Conservation (phyloP, 2,888 invertebrate genomes). For the Caenorhabditis sp. region DNA sequence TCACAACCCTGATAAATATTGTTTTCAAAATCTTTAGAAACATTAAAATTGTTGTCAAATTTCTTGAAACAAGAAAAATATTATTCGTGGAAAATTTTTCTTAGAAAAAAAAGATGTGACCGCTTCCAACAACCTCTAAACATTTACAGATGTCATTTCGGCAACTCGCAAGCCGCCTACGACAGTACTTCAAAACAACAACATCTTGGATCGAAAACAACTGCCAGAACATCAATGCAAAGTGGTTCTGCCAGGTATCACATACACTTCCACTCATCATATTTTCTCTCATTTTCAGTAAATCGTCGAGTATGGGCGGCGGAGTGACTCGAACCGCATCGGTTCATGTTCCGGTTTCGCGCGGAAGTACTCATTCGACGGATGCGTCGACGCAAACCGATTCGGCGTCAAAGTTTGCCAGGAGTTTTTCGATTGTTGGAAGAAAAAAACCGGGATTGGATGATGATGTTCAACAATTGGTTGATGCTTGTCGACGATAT, state of each 20-base stretch:
- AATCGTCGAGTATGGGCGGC: constrained; percentile 41
- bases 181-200: constrained; percentile 63
- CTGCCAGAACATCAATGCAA: constrained; percentile 62
- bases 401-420: constrained; percentile 48
- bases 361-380: constrained; percentile 37
- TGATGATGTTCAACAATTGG: constrained; percentile 67
- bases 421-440: constrained; percentile 67
- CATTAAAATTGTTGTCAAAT: too few species aligned
- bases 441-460: constrained; percentile 60
- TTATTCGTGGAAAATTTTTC: too few species aligned
- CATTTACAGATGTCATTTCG: constrained; percentile 63
- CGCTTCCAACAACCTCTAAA: not conserved
- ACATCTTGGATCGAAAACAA: constrained; percentile 61
- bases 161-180: constrained; percentile 64
- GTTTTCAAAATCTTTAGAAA: too few species aligned
- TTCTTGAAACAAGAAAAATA: too few species aligned
- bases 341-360: constrained; percentile 51
- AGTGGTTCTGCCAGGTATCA: constrained; percentile 59
- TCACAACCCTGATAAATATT: too few species aligned
- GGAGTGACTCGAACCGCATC: constrained; percentile 57
- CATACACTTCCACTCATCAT: too few species aligned
- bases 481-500: constrained; percentile 68
- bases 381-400: constrained; percentile 61
- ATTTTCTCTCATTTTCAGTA: constrained; percentile 19
- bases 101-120: too few species aligned